Evolutionary conservation across 2,888 invertebrate genomes (phyloP).

Genomic region (Parnassius apollo): DNA sequence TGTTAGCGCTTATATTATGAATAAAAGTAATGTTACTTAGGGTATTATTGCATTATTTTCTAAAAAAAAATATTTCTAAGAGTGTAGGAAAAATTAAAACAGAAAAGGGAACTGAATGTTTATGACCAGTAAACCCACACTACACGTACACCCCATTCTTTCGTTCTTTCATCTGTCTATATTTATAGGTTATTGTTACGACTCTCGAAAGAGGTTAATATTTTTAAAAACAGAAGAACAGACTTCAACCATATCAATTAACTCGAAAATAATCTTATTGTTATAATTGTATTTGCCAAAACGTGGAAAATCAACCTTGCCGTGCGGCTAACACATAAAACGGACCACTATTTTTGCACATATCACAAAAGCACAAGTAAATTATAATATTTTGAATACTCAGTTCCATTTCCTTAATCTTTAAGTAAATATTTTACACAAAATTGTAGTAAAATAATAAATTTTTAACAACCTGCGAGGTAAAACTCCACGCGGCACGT

Average conservation of each 20-base stretch:
- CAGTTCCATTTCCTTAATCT: conserved; percentile 1
- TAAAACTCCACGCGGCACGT: conserved; percentile 81
- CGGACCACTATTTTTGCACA: conserved; percentile 34
- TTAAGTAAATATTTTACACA: conserved; percentile 24
- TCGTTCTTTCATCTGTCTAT: too few species aligned
- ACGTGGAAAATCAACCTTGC: conserved; percentile 9
- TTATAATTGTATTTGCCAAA: not conserved
- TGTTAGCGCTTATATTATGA: too few species aligned
- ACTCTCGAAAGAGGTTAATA: too few species aligned
- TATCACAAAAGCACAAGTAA: conserved; percentile 50
- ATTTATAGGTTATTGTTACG: too few species aligned
- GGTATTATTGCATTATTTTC: too few species aligned
- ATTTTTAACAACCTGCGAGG: conserved; percentile 73
- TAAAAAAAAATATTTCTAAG: too few species aligned
- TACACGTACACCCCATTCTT: too few species aligned
- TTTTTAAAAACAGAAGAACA: too few species aligned
- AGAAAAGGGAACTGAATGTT: too few species aligned
- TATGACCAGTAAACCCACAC: too few species aligned
- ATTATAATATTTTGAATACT: conserved; percentile 28
- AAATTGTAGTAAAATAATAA: conserved; percentile 45
- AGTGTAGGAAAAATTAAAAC: too few species aligned
- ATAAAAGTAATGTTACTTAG: too few species aligned
- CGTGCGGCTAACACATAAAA: conserved; percentile 13
- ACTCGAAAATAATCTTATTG: not conserved
- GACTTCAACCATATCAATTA: not conserved